Percentiles rank a stretch among this genome's conserved stretches.
Evolutionary conservation across 64 coral and sea anemone species (phyloP).

Genomic region (Montipora efflorescens): DNA sequence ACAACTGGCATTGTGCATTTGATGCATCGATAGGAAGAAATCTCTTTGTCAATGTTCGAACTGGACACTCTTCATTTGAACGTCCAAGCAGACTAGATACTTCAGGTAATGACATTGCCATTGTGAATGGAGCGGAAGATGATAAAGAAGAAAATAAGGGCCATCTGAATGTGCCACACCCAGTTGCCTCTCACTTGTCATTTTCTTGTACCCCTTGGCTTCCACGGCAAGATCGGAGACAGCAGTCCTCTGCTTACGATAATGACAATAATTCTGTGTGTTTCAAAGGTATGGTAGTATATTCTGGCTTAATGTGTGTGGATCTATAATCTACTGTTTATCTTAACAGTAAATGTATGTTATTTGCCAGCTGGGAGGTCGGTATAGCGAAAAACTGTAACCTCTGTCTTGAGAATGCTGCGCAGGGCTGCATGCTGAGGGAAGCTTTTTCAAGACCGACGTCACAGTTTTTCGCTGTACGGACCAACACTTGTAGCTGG

Average conservation of each 20-base stretch:
- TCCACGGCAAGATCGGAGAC: slow-evolving; percentile 67
- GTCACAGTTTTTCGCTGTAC: too few relatives aligned
- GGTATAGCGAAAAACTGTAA: too few relatives aligned
- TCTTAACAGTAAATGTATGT: too few relatives aligned
- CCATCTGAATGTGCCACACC: slow-evolving; percentile 23
- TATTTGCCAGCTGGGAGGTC: too few relatives aligned
- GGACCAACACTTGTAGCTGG: too few relatives aligned
- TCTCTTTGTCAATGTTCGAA: slow-evolving; percentile 79
- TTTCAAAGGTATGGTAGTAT: neutral
- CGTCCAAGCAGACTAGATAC: neutral
- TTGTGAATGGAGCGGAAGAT: slow-evolving; percentile 6
- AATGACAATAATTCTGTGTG: neutral
- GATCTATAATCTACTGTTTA: too few relatives aligned
- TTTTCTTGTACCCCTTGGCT: slow-evolving; percentile 95
- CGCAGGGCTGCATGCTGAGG: too few relatives aligned
- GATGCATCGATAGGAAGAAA: slow-evolving; percentile 61
- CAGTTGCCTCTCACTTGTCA: slow-evolving; percentile 80
- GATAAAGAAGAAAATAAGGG: neutral
- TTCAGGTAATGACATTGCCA: neutral
- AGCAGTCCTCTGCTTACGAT: neutral
- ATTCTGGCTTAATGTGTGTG: neutral
- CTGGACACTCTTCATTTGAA: slow-evolving; percentile 81
- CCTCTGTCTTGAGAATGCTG: too few relatives aligned
- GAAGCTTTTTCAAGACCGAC: too few relatives aligned
- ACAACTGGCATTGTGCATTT: slow-evolving; percentile 81